These are phyloP conservation scores for Corynorhinus townsendii DNA, from an alignment of 2,113 vertebrate genomes.

Conservation along the genomic window DNA sequence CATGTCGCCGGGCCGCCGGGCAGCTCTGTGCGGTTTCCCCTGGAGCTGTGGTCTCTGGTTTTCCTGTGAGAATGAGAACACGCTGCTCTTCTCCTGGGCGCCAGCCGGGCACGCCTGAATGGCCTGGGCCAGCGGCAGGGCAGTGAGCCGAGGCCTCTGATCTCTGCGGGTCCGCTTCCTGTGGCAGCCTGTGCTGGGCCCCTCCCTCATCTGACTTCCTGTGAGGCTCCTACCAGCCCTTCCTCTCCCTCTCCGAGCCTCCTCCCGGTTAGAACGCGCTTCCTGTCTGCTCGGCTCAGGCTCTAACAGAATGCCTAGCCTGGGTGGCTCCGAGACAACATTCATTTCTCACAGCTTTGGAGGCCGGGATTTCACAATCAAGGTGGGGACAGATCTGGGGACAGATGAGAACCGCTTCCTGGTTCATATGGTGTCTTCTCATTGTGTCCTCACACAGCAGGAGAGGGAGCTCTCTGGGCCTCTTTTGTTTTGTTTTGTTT, in stretches of 20 bases:
- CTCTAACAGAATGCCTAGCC: neutral
- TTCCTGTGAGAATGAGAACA: slow-evolving; percentile 63
- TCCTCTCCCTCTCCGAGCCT: neutral
- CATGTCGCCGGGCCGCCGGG: neutral
- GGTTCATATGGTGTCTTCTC: neutral
- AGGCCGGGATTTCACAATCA: neutral
- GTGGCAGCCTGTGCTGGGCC: neutral
- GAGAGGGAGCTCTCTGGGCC: neutral
- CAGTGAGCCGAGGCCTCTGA: neutral
- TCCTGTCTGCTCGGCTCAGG: neutral
- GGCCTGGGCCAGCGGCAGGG: neutral
- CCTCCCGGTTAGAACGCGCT: neutral
- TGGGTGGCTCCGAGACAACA: neutral
- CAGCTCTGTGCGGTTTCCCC: neutral
- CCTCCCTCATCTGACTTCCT: neutral
- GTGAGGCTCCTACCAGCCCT: neutral
- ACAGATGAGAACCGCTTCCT: neutral
- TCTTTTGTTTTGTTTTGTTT: no score
- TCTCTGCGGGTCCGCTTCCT: neutral
- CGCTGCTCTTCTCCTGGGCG: slow-evolving; percentile 44
- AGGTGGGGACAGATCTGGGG: neutral
- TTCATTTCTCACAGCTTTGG: neutral
- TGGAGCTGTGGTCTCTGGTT: slow-evolving; percentile 5
- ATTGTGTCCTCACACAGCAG: neutral
- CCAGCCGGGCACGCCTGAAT: slow-evolving; percentile 39